phyloP scores from a whole-genome alignment of 2,797 vertebrate genomes.

The Cirrhinus mrigala region DNA sequence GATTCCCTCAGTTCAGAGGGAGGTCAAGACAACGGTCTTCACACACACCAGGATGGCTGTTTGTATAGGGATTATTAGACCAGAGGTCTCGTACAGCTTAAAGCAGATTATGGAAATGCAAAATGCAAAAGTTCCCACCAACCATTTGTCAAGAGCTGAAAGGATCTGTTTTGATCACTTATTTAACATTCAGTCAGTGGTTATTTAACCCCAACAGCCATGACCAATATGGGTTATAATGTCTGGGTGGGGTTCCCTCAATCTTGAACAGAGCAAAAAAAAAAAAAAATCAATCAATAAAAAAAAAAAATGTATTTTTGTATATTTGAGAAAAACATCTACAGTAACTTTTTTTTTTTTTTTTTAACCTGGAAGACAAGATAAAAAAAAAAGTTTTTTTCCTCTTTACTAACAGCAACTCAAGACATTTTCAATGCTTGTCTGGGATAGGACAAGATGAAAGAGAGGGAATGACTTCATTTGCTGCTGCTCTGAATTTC shows the following conservation, averaged over 20 bases:
- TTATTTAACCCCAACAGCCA: constrained; percentile 2
- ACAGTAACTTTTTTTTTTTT: neutral
- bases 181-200: neutral
- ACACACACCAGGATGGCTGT: constrained; percentile 11
- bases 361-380: neutral
- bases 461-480: neutral
- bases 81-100: constrained; percentile 41
- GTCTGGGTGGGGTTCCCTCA: neutral
- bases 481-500: neutral
- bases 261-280: neutral
- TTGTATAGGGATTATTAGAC: constrained; percentile 41
- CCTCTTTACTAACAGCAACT: neutral
- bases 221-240: neutral
- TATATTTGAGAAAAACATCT: neutral
- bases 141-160: constrained; percentile 31
- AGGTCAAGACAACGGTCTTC: constrained; percentile 26
- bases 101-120: constrained; percentile 51
- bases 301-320: neutral
- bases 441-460: neutral
- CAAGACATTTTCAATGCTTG: neutral
- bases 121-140: constrained; percentile 39
- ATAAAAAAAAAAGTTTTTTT: no score
- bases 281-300: neutral
- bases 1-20: neutral
- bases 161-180: constrained; percentile 33